phyloP scores from a whole-genome alignment of 1,140 invertebrate species.

The Platorchestia sp. region DNA sequence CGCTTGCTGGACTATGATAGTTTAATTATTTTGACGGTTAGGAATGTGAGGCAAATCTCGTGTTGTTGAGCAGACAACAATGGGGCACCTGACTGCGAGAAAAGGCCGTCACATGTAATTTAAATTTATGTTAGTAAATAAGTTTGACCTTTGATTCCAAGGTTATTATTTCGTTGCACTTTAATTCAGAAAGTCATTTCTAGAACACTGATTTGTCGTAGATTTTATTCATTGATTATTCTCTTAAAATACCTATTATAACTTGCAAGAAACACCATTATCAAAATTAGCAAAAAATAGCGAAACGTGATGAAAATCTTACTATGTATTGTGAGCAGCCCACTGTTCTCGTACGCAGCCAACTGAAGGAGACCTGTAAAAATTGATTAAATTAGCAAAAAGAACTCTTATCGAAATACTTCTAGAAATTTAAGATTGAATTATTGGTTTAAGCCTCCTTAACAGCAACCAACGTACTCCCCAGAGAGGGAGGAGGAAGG shows the following conservation, averaged over 20 bases:
- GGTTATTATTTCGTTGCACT: background rate
- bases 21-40: no score
- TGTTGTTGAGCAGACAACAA: no score
- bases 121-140: no score
- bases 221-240: background rate
- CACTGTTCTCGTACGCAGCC: conserved; percentile 66
- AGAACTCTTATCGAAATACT: background rate
- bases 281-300: background rate
- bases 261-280: background rate
- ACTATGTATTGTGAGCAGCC: conserved; percentile 67
- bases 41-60: no score
- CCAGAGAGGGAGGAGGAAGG: no score
- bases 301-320: conserved; percentile 51
- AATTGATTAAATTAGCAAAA: background rate
- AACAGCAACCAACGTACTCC: no score
- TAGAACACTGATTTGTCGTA: background rate
- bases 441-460: no score
- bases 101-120: no score
- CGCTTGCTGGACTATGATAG: no score
- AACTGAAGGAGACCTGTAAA: conserved; percentile 52
- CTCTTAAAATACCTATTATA: background rate
- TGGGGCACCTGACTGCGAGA: no score
- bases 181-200: background rate
- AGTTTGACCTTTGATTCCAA: no score
- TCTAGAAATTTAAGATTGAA: background rate